Percentiles rank a stretch among this genome's conserved stretches.
Conservation (phyloP, 1,140 invertebrate species). For the Scylla paramamosain region DNA sequence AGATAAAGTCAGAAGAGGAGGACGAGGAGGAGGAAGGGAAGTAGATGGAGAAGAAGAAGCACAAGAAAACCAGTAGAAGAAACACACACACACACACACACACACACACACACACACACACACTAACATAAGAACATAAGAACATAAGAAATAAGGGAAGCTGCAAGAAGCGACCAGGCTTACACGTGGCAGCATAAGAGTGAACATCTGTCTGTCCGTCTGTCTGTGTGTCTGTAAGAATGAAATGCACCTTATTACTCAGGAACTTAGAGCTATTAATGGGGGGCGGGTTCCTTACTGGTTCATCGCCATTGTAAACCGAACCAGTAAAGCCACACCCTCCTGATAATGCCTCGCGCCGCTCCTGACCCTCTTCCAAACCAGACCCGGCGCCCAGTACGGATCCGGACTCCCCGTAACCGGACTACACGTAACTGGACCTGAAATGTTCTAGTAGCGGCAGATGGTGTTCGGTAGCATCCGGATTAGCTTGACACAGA, state of each 20-base stretch:
- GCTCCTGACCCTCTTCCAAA: neutral
- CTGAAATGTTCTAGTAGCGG: too few relatives aligned
- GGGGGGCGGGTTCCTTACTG: slow-evolving; percentile 27
- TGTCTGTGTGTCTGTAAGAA: neutral
- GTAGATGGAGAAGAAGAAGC: neutral
- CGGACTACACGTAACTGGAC: neutral
- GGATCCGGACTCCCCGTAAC: neutral
- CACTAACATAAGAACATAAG: neutral
- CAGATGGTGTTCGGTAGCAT: neutral
- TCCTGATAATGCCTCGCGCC: neutral
- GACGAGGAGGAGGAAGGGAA: neutral
- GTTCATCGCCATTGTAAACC: slow-evolving; percentile 21
- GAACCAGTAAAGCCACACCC: slow-evolving; percentile 35
- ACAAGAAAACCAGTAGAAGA: neutral
- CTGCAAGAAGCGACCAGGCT: too few relatives aligned
- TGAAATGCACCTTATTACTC: slow-evolving; percentile 53
- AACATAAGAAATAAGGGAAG: too few relatives aligned
- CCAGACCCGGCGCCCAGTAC: neutral
- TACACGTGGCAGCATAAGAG: too few relatives aligned
- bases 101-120: neutral
- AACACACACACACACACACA: neutral
- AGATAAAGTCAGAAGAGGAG: neutral
- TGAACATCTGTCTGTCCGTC: neutral
- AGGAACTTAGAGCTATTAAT: slow-evolving; percentile 54
- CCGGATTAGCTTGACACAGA: neutral